A percentile compares a stretch with the other conserved stretches of the same genome.
Conservation (phyloP, 2,888 invertebrate species). For the Drosophila koepferae region DNA sequence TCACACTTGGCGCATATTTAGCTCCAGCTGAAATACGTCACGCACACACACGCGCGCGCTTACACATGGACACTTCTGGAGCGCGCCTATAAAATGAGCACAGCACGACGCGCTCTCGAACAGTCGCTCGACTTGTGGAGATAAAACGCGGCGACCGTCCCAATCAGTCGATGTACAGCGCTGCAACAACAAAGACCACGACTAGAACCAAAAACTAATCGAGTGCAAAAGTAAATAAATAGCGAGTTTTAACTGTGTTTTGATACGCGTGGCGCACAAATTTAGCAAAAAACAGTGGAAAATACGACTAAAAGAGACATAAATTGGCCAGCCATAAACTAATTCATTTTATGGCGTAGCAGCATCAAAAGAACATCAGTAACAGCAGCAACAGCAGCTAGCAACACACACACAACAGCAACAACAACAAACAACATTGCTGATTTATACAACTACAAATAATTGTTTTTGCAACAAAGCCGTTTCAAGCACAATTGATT, state of each 20-base stretch:
- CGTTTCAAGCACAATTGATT: conserved; percentile 63
- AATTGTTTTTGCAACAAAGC: conserved; percentile 39
- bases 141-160: conserved; percentile 29
- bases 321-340: conserved; percentile 9
- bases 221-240: conserved; percentile 47
- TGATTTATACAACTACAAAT: conserved; percentile 46
- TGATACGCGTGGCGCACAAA: conserved; percentile 49
- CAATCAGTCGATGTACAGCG: conserved; percentile 47
- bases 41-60: background rate
- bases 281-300: conserved; percentile 12
- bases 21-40: conserved; percentile 47
- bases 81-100: conserved; percentile 62
- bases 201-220: conserved; percentile 13
- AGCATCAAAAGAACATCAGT: conserved; percentile 11
- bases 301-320: conserved; percentile 13
- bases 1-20: conserved; percentile 22
- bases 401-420: conserved; percentile 6
- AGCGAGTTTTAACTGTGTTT: conserved; percentile 37
- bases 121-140: conserved; percentile 55
- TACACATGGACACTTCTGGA: conserved; percentile 40
- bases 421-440: conserved; percentile 34
- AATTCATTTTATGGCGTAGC: conserved; percentile 38
- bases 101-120: conserved; percentile 46
- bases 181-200: conserved; percentile 36
- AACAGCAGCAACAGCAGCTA: conserved; percentile 22